phyloP scores from a whole-genome alignment of 2,888 invertebrate genomes.

The Lasioglossum vierecki region DNA sequence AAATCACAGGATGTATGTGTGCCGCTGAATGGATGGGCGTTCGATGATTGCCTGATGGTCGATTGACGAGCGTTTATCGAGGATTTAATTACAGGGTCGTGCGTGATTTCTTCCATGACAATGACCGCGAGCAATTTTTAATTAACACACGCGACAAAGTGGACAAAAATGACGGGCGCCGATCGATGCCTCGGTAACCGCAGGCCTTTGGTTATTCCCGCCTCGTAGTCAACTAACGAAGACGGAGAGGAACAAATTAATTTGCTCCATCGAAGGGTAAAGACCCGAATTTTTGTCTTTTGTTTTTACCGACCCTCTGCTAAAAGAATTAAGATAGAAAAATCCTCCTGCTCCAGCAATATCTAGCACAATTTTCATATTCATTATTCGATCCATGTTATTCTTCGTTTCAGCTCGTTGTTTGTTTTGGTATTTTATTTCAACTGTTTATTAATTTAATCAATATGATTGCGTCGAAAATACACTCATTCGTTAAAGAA shows the following conservation, averaged over 20 bases:
- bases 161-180: slow-evolving; percentile 69
- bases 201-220: slow-evolving; percentile 62
- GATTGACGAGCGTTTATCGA: slow-evolving; percentile 69
- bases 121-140: slow-evolving; percentile 79
- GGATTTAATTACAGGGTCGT: slow-evolving; percentile 76
- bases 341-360: neutral
- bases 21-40: slow-evolving; percentile 32
- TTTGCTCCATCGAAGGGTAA: slow-evolving; percentile 50
- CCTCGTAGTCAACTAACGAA: slow-evolving; percentile 61
- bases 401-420: neutral
- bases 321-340: slow-evolving; percentile 22
- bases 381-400: neutral
- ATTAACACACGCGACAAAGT: slow-evolving; percentile 75
- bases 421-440: neutral
- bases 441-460: neutral
- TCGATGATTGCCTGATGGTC: slow-evolving; percentile 58
- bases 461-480: neutral
- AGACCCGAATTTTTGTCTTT: slow-evolving; percentile 36
- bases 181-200: slow-evolving; percentile 70
- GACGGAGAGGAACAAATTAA: slow-evolving; percentile 59
- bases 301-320: neutral
- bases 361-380: neutral
- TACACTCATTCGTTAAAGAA: neutral
- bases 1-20: slow-evolving; percentile 36
- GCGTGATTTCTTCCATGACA: slow-evolving; percentile 69